Percentiles rank a stretch among this genome's conserved stretches.
Evolutionary conservation across 37 sponge, comb jelly and placozoan species (phyloP).

Genomic region (Halichondria panicea): DNA sequence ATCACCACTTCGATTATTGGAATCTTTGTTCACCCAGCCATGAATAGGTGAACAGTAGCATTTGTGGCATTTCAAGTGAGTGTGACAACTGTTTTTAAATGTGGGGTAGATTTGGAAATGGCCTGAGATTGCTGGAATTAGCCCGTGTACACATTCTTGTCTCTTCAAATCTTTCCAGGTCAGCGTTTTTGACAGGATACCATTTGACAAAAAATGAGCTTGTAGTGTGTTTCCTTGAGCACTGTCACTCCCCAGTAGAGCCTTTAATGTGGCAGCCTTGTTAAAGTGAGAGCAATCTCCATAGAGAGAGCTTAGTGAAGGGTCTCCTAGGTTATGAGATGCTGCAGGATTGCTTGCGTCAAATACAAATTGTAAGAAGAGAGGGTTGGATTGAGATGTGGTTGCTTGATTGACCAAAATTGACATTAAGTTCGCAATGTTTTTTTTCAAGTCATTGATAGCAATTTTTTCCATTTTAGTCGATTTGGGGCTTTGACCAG

Average conservation of each 20-base stretch:
- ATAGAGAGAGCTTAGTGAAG: conserved; percentile 38
- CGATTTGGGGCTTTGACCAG: too few species aligned
- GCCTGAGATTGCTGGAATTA: conserved; percentile 41
- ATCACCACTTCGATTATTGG: neutral
- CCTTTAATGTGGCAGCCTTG: conserved; percentile 69
- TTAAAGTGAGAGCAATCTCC: conserved; percentile 80
- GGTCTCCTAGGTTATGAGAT: conserved; percentile 28
- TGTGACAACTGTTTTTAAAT: conserved; percentile 20
- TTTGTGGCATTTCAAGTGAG: too few species aligned
- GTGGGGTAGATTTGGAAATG: neutral
- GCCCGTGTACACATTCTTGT: conserved; percentile 9
- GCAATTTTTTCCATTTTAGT: too few species aligned
- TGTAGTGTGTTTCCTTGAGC: conserved; percentile 60
- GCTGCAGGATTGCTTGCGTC: conserved; percentile 5
- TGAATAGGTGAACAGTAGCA: conserved; percentile 70
- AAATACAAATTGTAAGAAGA: conserved; percentile 29
- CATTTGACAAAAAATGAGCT: conserved; percentile 70
- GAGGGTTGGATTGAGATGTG: neutral
- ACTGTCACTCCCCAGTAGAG: conserved; percentile 33
- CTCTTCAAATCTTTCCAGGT: conserved; percentile 24
- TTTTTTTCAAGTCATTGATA: too few species aligned
- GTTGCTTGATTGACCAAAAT: neutral
- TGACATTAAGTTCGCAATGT: conserved; percentile 5
- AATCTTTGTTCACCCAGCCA: conserved; percentile 47
- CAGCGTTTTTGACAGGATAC: conserved; percentile 38